Base-by-base conservation (phyloP, 2,113 vertebrate genomes). In the Aegotheles bennettii region DNA sequence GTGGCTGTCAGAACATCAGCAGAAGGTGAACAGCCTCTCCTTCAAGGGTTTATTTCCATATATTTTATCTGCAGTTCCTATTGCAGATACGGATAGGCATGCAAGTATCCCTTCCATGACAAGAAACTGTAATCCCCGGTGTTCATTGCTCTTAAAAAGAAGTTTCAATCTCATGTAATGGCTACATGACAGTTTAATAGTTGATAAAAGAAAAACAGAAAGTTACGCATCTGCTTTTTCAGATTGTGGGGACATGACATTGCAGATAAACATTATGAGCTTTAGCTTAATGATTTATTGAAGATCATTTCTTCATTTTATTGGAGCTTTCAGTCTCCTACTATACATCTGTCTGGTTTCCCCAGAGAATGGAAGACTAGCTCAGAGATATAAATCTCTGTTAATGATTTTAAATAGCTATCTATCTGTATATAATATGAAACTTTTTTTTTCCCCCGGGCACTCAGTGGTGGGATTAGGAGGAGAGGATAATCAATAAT, bases 401-500 rank as follows among this genome's bases (percentile, higher is more conserved):
- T 80, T 94, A 97, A 96, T 90, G 88, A 94, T 93, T 97, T 97
- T 87, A 94, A 93, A 90, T 92, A 96, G 64, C 76, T 94, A 60
- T 64, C 71, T 86, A 84, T 92, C 70, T 65, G 23, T 92, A 82
- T 71, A 71, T 89, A 89, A 84, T 93, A 74, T 38, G 11, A 29
- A 65, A 35, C 36, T 48, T 50, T 77, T 84, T 23, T 64, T 68
- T 68, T 38, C 15, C 87, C 48, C 31, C 9, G 13, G 61, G 84
- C 76, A 56, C 56, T 96, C 73, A 87, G 2, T 90, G 68, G 47
- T 38, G 35, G 35, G 64, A 68, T 96, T 96, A 94, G 79, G 68
- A 94, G 79, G 68, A 84, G 56, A 78, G 73, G 73, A 84, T 92
- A 89, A 90, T 94, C 95, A 93, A 93, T 95, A 96, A 93, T 81